Base-by-base conservation (phyloP, 1,140 invertebrate species). In the Hycleus phaleratus region DNA sequence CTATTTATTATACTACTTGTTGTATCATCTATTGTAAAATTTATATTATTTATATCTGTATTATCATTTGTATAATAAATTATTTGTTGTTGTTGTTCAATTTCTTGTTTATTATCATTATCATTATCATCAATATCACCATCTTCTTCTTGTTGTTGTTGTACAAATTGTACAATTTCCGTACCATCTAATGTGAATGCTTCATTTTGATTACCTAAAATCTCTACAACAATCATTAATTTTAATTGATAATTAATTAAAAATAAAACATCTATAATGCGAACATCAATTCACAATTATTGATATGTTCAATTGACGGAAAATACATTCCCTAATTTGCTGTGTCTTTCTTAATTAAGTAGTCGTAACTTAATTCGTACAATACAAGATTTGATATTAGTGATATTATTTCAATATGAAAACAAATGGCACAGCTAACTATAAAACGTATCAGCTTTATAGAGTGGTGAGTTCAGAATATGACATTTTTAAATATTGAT, bases 161-260 rank as follows among this genome's bases (percentile, higher is more conserved):
- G 45, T 38, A 62, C 42, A 18, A 58, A 60, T n/a, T 66, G 54
- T 32, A 58, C 39, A 18, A 48, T 38, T 18, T 53, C 51, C 3
- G 25, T 40, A 26, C 40, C 50, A 26, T 60, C 54, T n/a, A 56
- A 11, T 2, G 53, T 48, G 25, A 53, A 53, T 24, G 43, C 39
- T 42, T 56, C 46, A 32, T 32, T 32, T 32, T 32, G 32, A 32
- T 32, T 32, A 32, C 32, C 32, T 32, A 5, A 47, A 25, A 11
- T 45, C 11, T 10, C 43, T 45, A 7, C 43, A 24, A 47, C 58
- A 50, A 26, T 32, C 32, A 32, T 5, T 32, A 32, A 32, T 5
- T 32, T 32, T 5, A 32, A 5, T 32, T 3, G 7, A 53, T 26
- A 24, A 32, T 32, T 50, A 39, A 38, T 53, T 53, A 9, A 60